Conservation (phyloP, 2,797 vertebrate species). For the Cetoscarus ocellatus region DNA sequence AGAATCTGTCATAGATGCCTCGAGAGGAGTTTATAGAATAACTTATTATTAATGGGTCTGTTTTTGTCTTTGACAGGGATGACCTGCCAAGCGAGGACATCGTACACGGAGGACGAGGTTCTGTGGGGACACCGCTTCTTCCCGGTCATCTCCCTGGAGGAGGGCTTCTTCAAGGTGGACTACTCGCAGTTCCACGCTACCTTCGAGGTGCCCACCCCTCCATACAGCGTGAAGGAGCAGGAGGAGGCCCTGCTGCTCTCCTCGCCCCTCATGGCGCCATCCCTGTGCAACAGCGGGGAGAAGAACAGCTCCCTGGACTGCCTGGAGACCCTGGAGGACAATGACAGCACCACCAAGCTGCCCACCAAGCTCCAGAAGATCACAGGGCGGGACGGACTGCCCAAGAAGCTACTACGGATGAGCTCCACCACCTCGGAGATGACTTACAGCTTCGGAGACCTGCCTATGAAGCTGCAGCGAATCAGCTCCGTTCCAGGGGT, state of each 20-base stretch:
- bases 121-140: slow-evolving; percentile 99
- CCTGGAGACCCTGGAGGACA: slow-evolving; percentile 93
- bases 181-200: slow-evolving; percentile 99
- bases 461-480: slow-evolving; percentile 98
- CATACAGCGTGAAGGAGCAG: slow-evolving; percentile 97
- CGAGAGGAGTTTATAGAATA: too few species aligned
- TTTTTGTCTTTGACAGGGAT: slow-evolving; percentile 86
- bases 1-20: slow-evolving; percentile 7
- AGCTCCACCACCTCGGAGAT: slow-evolving; percentile 99
- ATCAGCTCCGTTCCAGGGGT: slow-evolving; percentile 99
- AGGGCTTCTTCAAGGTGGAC: slow-evolving; percentile 99
- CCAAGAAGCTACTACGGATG: slow-evolving; percentile 97
- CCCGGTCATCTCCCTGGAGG: slow-evolving; percentile 98
- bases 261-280: slow-evolving; percentile 95
- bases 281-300: slow-evolving; percentile 95
- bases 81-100: slow-evolving; percentile 99
- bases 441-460: slow-evolving; percentile 96
- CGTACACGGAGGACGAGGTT: slow-evolving; percentile 98
- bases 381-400: slow-evolving; percentile 93
- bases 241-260: slow-evolving; percentile 98
- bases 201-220: slow-evolving; percentile 95
- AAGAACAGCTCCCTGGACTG: slow-evolving; percentile 95
- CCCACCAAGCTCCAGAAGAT: slow-evolving; percentile 99
- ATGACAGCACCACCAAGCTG: slow-evolving; percentile 91
- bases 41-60: slow-evolving; percentile 3